Base-by-base conservation (phyloP, 1,140 invertebrate species). In the Micrasema longulum region DNA sequence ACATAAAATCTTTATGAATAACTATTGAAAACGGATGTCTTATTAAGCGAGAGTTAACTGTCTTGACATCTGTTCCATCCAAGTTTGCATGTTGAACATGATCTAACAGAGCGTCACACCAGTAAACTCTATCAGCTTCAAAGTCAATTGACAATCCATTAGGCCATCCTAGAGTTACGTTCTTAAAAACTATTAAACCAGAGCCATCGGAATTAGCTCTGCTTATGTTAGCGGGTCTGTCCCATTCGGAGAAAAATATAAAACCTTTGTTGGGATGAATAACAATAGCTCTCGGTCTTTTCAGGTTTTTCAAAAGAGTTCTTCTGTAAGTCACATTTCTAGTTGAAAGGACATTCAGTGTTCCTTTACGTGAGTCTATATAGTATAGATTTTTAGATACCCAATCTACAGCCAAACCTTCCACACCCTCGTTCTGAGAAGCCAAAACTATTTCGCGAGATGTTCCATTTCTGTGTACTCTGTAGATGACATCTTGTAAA, bases 391-490 rank as follows among this genome's bases (percentile, higher is more conserved):
- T 99, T 79, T 98, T 97, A 0, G 96, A 93, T 0, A 94, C 93
- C 97, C 97, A 99, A 80, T 99, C 98, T 0, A 98, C 93, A 1
- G 97, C 96, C 38, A 99, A 85, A 3, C 97, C 97, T 87, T 99
- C 97, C 0, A 99, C 97, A 0, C 96, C 96, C 85, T 98, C 97
- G 78, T 99, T 98, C 80, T 98, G 96, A 14, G 95, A 97, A 9
- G 96, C 95, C 16, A 99, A 79, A 0, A 98, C 95, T 57, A 97
- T 97, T 81, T 97, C 95, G 7, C 92, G 87, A 0, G 92, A 91
- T 0, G 94, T 95, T 66, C 95, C 95, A 81, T 96, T 96, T 69
- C 92, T 88, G 76, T 95, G 93, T 0, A 97, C 92, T 50, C 96
- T 88, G 80, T 97, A 98, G 75, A 99, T 98, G 0, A 98, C 96